These are phyloP conservation scores for Muricea muricata DNA, from an alignment of 92 coral and sea anemone genomes.

Conservation along the genomic window DNA sequence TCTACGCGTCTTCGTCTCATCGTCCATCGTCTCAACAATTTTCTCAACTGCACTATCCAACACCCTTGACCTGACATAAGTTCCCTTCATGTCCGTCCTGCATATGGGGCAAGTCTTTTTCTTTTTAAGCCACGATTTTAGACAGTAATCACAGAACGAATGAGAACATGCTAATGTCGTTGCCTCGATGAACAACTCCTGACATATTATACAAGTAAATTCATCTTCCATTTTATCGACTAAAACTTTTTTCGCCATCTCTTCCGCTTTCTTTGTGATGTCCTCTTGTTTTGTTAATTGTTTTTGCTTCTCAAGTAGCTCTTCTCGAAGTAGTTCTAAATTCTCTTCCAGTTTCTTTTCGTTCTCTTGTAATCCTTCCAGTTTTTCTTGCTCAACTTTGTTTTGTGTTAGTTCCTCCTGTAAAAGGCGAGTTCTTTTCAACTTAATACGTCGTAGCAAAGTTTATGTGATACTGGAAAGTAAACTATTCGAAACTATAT, in stretches of 20 bases:
- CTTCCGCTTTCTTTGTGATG: slow-evolving; percentile 89
- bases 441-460: too few species aligned
- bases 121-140: slow-evolving; percentile 87
- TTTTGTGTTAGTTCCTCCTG: slow-evolving; percentile 64
- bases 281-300: slow-evolving; percentile 82
- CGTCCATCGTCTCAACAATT: slow-evolving; percentile 94
- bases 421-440: background rate
- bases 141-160: slow-evolving; percentile 92
- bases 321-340: slow-evolving; percentile 73
- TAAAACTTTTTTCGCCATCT: slow-evolving; percentile 79
- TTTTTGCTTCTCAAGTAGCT: slow-evolving; percentile 77
- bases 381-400: slow-evolving; percentile 77
- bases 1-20: slow-evolving; percentile 81
- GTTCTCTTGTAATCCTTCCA: slow-evolving; percentile 80
- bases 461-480: too few species aligned
- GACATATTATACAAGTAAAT: slow-evolving; percentile 92
- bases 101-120: slow-evolving; percentile 95
- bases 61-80: slow-evolving; percentile 88
- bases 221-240: slow-evolving; percentile 99
- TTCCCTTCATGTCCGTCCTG: slow-evolving; percentile 75
- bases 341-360: slow-evolving; percentile 80
- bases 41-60: slow-evolving; percentile 96
- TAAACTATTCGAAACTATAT: too few species aligned
- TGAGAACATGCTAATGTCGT: slow-evolving; percentile 90
- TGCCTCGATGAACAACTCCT: slow-evolving; percentile 89